These are phyloP conservation scores for Temnopleurus reevesii DNA, from an alignment of 53 echinoderm and acorn worm species.

Conservation along the genomic window DNA sequence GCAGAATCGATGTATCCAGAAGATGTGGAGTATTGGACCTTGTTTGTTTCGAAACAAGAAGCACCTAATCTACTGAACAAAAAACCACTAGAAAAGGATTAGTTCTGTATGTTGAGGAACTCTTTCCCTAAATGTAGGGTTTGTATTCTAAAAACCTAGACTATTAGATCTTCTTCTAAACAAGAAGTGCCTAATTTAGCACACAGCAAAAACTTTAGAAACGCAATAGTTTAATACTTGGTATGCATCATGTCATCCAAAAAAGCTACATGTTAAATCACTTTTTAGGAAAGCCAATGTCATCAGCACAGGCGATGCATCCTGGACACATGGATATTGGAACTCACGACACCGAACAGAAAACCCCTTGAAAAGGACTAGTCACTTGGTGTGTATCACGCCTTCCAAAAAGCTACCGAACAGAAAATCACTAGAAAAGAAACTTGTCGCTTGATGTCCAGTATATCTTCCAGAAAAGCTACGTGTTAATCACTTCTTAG, in stretches of 20 bases:
- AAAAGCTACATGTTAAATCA: no score
- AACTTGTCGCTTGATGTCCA: background rate
- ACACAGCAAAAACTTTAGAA: no score
- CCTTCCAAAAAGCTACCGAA: no score
- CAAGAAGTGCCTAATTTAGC: no score
- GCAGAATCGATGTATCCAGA: slow-evolving; percentile 67
- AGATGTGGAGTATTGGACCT: slow-evolving; percentile 76
- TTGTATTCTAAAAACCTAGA: no score
- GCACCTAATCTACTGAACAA: slow-evolving; percentile 57
- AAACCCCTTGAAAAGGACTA: slow-evolving; percentile 50
- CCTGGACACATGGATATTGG: slow-evolving; percentile 84
- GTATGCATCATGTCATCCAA: no score
- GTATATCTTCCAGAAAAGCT: background rate
- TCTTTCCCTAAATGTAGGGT: no score
- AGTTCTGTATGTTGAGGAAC: no score
- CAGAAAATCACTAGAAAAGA: background rate
- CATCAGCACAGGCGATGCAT: slow-evolving; percentile 67
- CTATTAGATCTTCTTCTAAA: no score
- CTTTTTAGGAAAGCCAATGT: no score
- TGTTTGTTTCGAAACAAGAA: slow-evolving; percentile 74
- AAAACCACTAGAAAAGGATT: slow-evolving; percentile 38
- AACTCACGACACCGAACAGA: slow-evolving; percentile 56
- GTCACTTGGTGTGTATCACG: no score
- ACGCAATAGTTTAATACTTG: no score
- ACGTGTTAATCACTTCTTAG: slow-evolving; percentile 53